Conservation (phyloP, 2,113 vertebrate species). For the Psilopogon haemacephalus region DNA sequence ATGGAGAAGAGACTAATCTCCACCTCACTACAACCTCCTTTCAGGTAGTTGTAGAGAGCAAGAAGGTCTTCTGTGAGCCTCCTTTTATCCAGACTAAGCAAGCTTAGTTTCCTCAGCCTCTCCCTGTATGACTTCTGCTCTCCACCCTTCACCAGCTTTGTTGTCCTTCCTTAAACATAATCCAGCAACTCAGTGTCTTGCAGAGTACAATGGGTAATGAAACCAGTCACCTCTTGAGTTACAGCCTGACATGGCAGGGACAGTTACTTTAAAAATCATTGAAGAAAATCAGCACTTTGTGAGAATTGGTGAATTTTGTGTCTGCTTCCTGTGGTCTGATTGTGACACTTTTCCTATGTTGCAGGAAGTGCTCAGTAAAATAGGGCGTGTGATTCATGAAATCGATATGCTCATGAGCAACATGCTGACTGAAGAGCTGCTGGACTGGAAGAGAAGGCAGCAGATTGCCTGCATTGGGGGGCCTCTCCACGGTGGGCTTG, state of each 20-base stretch:
- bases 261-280: not conserved
- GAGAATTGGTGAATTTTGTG: not conserved
- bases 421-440: slow-evolving; percentile 87
- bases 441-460: slow-evolving; percentile 92
- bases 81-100: no score
- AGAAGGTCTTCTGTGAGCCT: no score
- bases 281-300: not conserved
- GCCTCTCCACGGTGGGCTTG: slow-evolving; percentile 86
- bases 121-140: no score
- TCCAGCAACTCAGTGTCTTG: no score
- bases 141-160: no score
- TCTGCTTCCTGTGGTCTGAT: not conserved
- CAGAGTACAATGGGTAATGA: not conserved
- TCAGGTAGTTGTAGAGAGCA: no score
- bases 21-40: no score
- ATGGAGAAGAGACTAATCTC: no score
- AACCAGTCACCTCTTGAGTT: not conserved
- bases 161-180: no score
- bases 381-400: slow-evolving; percentile 88
- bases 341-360: not conserved
- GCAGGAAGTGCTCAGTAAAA: slow-evolving; percentile 90
- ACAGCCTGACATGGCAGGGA: not conserved
- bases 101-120: no score
- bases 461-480: slow-evolving; percentile 94
- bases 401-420: slow-evolving; percentile 85